A percentile compares a stretch with the other conserved stretches of the same genome.
Evolutionary conservation across 2,888 invertebrate genomes (phyloP).

Genomic region (Nomada ruficornis): DNA sequence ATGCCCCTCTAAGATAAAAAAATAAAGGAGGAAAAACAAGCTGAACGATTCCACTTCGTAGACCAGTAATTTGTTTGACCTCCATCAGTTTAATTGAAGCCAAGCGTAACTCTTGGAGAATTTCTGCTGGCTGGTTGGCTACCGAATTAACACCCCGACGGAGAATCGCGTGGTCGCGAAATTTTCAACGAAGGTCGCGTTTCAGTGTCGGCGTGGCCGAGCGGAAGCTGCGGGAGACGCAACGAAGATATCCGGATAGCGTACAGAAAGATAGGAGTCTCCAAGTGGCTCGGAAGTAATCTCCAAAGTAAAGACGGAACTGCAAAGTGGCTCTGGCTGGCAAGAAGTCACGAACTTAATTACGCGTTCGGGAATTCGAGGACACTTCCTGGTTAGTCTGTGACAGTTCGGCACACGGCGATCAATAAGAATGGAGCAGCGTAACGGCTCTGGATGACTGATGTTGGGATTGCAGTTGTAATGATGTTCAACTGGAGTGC

Average conservation of each 20-base stretch:
- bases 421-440: background rate
- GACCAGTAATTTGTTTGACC: background rate
- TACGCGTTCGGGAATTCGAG: slow-evolving; percentile 57
- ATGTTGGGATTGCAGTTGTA: background rate
- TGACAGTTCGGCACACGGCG: background rate
- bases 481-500: slow-evolving; percentile 9
- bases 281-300: slow-evolving; percentile 70
- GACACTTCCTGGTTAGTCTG: background rate
- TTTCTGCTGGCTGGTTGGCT: background rate
- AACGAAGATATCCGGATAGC: slow-evolving; percentile 51
- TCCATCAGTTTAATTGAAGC: slow-evolving; percentile 21
- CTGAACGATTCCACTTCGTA: background rate
- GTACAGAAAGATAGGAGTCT: slow-evolving; percentile 59
- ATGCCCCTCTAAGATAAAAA: background rate
- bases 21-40: background rate
- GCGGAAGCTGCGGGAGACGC: slow-evolving; percentile 39
- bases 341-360: slow-evolving; percentile 62
- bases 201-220: background rate
- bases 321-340: slow-evolving; percentile 37
- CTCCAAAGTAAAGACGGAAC: slow-evolving; percentile 61
- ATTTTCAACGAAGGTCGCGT: slow-evolving; percentile 1
- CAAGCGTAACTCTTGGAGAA: background rate
- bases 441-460: background rate
- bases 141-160: slow-evolving; percentile 38
- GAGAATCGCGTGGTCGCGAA: slow-evolving; percentile 14